Percentiles rank a stretch among this genome's conserved stretches.
These are phyloP conservation scores for Dysdera silvatica DNA, from an alignment of 1,140 invertebrate genomes.

Conservation along the genomic window DNA sequence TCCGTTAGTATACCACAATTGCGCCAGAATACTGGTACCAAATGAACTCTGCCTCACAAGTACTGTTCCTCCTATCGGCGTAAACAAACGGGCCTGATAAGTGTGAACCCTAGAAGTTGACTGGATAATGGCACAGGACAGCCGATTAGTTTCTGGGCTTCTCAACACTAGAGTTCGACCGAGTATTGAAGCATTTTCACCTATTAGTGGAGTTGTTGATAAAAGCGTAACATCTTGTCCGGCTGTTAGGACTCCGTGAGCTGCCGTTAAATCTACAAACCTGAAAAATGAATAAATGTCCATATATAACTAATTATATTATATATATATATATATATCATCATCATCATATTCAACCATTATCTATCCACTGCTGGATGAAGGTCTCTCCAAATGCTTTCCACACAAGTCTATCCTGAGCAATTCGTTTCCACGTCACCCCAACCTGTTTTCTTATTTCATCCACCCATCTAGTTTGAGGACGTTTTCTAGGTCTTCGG, in stretches of 20 bases:
- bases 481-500: too few species aligned
- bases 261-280: constrained; percentile 31
- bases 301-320: too few species aligned
- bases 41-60: constrained; percentile 26
- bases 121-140: constrained; percentile 32
- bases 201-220: constrained; percentile 25
- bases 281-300: constrained; percentile 24
- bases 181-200: constrained; percentile 28
- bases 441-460: too few species aligned
- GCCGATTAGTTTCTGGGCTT: constrained; percentile 27
- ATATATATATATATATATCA: too few species aligned
- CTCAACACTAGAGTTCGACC: constrained; percentile 33
- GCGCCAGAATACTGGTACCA: constrained; percentile 27
- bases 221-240: constrained; percentile 31
- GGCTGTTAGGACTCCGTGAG: constrained; percentile 25
- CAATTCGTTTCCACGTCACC: too few species aligned
- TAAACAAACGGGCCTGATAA: constrained; percentile 23
- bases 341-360: too few species aligned
- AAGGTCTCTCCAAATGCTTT: too few species aligned
- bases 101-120: constrained; percentile 29
- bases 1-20: constrained; percentile 28
- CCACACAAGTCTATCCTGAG: too few species aligned
- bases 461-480: too few species aligned
- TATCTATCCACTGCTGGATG: too few species aligned
- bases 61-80: constrained; percentile 24